Evolutionary conservation across 2,797 vertebrate species (phyloP), one percentile per base, ranked within the genome.

Genomic region (Todus mexicanus): DNA sequence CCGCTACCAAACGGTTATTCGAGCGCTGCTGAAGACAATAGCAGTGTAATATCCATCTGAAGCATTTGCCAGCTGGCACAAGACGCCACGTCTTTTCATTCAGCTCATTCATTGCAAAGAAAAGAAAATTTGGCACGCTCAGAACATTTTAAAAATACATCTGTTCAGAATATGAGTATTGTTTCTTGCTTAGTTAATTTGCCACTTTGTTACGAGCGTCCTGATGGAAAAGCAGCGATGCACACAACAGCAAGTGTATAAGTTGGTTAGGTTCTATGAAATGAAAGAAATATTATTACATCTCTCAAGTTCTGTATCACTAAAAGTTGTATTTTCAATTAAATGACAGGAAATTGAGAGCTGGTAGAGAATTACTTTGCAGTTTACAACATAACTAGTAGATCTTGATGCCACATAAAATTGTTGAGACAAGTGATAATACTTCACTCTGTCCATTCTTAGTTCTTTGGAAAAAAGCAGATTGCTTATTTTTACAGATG

Each of bases 21-120:
- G 72, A 70, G 66, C 6, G 3, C 47, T 83, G 64, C 60, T 79
- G 66, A 63, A 86, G 73, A 92, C 92, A 96, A 96, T 89, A 76
- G 81, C 84, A 78, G 10, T 92, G 84, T 81, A 87, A 94, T 95
- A 89, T 89, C 76, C 87, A 91, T 93, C 65, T 95, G 90, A 76
- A 95, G 71, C n/a, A 1, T 61, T 92, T 87, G 93, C 94, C 93
- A 96, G 89, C 93, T 95, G 96, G 90, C 64, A 0, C 59, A 37
- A 59, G 73, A 73, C 26, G 4, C 51, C 31, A 8, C 45, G 47
- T 91, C 84, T 93, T 92, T 94, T 89, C 87, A 83, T 88, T 94
- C 77, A 33, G 16, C 78, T 95, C 77, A 79, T 94, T 96, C 73
- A 71, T 19, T 81, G 90, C 63, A 78, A 87, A 78, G 89, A 72